Evolutionary conservation across 2,888 invertebrate species (phyloP).

Genomic region (Drosophila demipolita): DNA sequence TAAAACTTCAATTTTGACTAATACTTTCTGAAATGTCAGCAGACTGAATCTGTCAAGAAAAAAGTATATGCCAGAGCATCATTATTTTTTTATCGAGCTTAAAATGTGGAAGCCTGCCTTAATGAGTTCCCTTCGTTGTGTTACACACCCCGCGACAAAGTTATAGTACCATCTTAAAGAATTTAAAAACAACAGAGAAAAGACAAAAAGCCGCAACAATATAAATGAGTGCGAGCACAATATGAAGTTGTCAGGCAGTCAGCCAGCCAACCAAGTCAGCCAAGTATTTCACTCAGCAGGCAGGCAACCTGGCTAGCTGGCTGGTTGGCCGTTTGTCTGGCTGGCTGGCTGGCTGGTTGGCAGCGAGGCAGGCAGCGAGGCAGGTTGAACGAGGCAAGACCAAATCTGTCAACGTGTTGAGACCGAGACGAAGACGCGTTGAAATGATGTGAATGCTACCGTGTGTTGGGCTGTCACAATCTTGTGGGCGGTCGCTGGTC

Average conservation of each 20-base stretch:
- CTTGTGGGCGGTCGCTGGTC: conserved; percentile 81
- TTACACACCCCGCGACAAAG: background rate
- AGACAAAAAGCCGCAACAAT: conserved; percentile 48
- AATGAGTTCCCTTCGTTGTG: background rate
- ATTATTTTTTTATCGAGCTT: background rate
- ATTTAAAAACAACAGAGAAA: conserved; percentile 13
- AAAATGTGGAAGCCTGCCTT: background rate
- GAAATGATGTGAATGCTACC: conserved; percentile 62
- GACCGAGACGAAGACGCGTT: conserved; percentile 56
- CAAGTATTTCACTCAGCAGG: conserved; percentile 43
- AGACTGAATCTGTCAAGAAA: background rate
- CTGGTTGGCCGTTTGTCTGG: conserved; percentile 33
- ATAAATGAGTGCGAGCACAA: conserved; percentile 68
- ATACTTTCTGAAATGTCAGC: background rate
- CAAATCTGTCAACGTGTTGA: conserved; percentile 76
- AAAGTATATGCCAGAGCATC: background rate
- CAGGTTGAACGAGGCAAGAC: conserved; percentile 72
- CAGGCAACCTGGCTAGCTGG: conserved; percentile 16
- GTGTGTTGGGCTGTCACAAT: conserved; percentile 55
- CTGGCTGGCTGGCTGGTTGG: conserved; percentile 53
- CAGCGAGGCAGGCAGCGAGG: conserved; percentile 25
- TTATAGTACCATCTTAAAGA: background rate
- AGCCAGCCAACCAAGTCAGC: conserved; percentile 37
- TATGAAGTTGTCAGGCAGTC: conserved; percentile 74
- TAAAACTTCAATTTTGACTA: background rate